A percentile compares a stretch with the other conserved stretches of the same genome.
These are phyloP conservation scores for Ptychadena robeensis DNA, from an alignment of 2,797 vertebrate species.

Conservation along the genomic window DNA sequence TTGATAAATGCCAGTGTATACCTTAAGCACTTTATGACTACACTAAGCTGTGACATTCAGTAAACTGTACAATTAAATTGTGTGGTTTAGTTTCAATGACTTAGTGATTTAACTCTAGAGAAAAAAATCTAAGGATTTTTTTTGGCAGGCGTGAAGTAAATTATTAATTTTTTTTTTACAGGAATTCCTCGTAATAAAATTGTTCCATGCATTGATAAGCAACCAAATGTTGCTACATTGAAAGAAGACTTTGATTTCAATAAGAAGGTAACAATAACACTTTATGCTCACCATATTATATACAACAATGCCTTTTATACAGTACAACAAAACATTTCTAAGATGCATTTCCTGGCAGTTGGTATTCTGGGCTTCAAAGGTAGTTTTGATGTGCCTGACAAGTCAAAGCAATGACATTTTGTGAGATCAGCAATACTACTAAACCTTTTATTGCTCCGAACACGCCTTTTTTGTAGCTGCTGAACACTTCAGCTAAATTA, in stretches of 20 bases:
- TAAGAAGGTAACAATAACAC: slow-evolving; percentile 78
- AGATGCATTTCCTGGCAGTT: slow-evolving; percentile 85
- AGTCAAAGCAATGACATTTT: slow-evolving; percentile 80
- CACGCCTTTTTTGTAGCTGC: slow-evolving; percentile 76
- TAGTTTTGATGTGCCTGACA: slow-evolving; percentile 80
- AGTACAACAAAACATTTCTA: slow-evolving; percentile 78
- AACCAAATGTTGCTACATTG: slow-evolving; percentile 50
- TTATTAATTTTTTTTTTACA: slow-evolving; percentile 64
- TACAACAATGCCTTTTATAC: slow-evolving; percentile 72
- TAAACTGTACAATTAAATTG: neutral
- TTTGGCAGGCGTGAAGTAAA: neutral
- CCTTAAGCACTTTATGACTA: neutral
- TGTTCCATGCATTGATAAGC: slow-evolving; percentile 61
- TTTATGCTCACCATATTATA: slow-evolving; percentile 61
- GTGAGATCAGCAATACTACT: slow-evolving; percentile 82
- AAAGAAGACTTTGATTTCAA: slow-evolving; percentile 73
- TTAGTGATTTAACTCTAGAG: neutral
- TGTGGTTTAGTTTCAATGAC: too few relatives aligned
- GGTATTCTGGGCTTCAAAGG: slow-evolving; percentile 83
- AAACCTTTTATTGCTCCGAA: slow-evolving; percentile 74
- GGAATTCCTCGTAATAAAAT: slow-evolving; percentile 75
- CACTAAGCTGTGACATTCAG: neutral
- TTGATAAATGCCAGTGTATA: too few relatives aligned
- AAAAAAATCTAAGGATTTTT: neutral
- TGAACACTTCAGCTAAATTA: slow-evolving; percentile 82